Evolutionary conservation across 1,140 invertebrate genomes (phyloP), one percentile per base, ranked within the genome.

Genomic region (Lasioglossum baleicum): DNA sequence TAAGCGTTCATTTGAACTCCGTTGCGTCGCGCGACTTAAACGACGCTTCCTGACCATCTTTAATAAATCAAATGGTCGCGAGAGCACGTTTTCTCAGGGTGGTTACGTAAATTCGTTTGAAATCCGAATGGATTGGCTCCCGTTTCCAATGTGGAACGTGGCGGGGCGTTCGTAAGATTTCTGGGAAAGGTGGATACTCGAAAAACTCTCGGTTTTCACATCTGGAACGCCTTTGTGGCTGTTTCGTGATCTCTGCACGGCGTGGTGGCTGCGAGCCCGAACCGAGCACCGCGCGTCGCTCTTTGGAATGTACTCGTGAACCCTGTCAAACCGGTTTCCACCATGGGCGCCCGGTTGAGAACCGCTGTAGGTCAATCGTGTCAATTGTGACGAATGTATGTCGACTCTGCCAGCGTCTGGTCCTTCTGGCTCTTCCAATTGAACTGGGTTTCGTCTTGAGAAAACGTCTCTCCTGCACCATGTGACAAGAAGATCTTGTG

Each of bases 301-400:
- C 60, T n/a, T 44, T 51, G 68, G 48, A 65, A 68, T 73, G 60
- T 58, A 53, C 48, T 31, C 22, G 13, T 35, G 51, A 58, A 70
- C n/a, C 53, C n/a, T 35, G 68, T 67, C 72, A 56, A 69, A 83
- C 81, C 73, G 81, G 83, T 83, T 85, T 75, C 22, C 56, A 6
- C 7, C 31, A 42, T 8, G 10, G 7, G 26, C 17, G 53, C 11
- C 65, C 58, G 71, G 74, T 90, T 91, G 84, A 90, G 83, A 89
- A 88, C 75, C 88, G 63, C 90, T 88, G 83, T 66, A 77, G 89
- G 88, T 90, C 90, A 92, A 91, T 92, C 81, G 78, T 90, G 89
- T 90, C 91, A 91, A 90, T 90, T 90, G 83, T 90, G 85, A 90
- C 83, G 84, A 91, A 90, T 92, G 85, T 87, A 71, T 89, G 86